Percentiles rank a stretch among this genome's conserved stretches.
Evolutionary conservation across 2,888 invertebrate species (phyloP).

Genomic region (Sepiola atlantica): DNA sequence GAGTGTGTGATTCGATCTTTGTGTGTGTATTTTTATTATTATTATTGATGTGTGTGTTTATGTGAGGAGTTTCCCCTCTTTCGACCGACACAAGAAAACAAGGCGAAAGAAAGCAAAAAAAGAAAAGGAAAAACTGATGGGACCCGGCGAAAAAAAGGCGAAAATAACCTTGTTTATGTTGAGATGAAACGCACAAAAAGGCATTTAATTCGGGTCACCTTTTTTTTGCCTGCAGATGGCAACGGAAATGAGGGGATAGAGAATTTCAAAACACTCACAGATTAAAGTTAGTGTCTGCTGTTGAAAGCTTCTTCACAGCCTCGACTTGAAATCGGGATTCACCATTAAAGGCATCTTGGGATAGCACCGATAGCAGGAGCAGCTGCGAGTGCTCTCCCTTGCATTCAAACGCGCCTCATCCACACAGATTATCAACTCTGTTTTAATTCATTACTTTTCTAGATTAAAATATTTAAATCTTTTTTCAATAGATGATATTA

Average conservation of each 20-base stretch:
- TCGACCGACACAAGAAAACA: not conserved
- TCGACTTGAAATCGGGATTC: slow-evolving; percentile 45
- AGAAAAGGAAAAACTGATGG: not conserved
- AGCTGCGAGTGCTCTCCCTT: slow-evolving; percentile 9
- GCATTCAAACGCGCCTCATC: not conserved
- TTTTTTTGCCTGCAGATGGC: slow-evolving; percentile 3
- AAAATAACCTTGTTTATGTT: slow-evolving; percentile 34
- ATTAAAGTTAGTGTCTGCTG: slow-evolving; percentile 12
- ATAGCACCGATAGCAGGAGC: not conserved
- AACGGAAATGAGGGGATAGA: slow-evolving; percentile 35
- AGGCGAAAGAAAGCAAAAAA: not conserved
- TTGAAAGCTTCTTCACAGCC: slow-evolving; percentile 41
- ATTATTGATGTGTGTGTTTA: not conserved
- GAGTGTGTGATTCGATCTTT: not conserved
- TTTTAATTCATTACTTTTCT: not conserved
- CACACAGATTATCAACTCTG: no score
- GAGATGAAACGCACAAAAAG: not conserved
- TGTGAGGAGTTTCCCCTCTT: slow-evolving; percentile 21
- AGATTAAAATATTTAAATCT: not conserved
- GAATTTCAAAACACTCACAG: slow-evolving; percentile 46
- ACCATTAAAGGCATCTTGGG: slow-evolving; percentile 46
- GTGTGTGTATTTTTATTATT: not conserved
- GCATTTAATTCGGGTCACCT: not conserved
- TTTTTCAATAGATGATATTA: not conserved
- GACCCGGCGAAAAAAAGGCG: not conserved